phyloP scores from a whole-genome alignment of 2,888 invertebrate species.

The Epistrophella euchroma region DNA sequence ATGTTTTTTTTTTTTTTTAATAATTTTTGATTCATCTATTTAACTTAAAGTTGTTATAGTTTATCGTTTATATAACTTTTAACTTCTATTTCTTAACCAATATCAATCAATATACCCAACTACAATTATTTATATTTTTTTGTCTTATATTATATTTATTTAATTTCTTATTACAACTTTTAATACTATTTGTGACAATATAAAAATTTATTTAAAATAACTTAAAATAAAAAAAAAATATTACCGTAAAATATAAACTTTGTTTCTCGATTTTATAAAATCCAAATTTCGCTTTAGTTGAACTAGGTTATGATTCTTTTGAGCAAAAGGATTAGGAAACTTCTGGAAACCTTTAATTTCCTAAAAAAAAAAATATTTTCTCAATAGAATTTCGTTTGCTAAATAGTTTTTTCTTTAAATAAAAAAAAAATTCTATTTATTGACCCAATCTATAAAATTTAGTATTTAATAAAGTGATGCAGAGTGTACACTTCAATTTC shows the following conservation, averaged over 20 bases:
- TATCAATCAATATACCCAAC: neutral
- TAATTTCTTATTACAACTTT: neutral
- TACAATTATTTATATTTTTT: neutral
- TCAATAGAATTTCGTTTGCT: no score
- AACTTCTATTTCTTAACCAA: neutral
- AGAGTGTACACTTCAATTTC: neutral
- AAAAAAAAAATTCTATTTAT: no score
- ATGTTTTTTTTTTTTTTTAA: neutral
- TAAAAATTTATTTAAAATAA: neutral
- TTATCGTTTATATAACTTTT: neutral
- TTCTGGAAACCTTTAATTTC: no score
- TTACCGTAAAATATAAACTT: neutral
- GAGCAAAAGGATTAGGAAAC: no score
- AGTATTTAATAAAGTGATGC: neutral
- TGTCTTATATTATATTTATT: no score
- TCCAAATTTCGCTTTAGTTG: no score
- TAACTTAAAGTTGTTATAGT: neutral
- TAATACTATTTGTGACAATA: neutral
- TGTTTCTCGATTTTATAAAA: neutral
- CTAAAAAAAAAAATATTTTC: no score
- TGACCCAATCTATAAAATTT: neutral
- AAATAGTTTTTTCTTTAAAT: no score
- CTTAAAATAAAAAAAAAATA: slow-evolving; percentile 4
- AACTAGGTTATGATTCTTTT: no score
- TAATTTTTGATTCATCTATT: neutral